Percentiles rank a stretch among this genome's conserved stretches.
phyloP scores from a whole-genome alignment of 2,113 vertebrate species.

The Entomyzon cyanotis region DNA sequence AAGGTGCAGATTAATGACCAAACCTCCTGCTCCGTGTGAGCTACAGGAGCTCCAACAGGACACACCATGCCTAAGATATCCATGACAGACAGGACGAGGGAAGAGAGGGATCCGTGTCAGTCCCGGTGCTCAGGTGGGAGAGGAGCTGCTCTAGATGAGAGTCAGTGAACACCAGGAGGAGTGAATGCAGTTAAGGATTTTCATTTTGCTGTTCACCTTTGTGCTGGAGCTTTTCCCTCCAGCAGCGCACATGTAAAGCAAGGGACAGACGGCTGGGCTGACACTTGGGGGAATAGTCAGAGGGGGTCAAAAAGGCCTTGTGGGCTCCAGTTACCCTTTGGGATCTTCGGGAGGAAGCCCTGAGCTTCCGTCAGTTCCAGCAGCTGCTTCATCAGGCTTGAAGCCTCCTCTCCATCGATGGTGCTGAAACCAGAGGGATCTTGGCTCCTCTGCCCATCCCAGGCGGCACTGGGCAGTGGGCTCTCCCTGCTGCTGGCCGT shows the following conservation, averaged over 20 bases:
- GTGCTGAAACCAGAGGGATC: background rate
- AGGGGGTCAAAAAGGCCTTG: background rate
- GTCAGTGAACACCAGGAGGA: background rate
- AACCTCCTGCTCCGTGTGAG: background rate
- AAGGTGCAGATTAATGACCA: background rate
- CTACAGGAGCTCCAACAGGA: background rate
- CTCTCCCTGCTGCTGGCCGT: constrained; percentile 62
- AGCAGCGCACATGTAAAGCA: background rate
- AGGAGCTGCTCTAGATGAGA: accelerated
- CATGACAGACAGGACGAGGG: too few species aligned
- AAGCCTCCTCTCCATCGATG: background rate
- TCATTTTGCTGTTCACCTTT: background rate
- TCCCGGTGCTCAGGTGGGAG: accelerated
- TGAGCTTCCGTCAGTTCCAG: background rate
- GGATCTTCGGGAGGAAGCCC: background rate
- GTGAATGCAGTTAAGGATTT: background rate
- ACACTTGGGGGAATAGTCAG: background rate
- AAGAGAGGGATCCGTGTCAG: background rate
- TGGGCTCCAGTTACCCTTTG: background rate
- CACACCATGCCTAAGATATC: background rate
- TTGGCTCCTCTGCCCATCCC: background rate
- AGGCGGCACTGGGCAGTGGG: background rate
- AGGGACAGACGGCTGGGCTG: background rate
- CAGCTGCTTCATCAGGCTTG: background rate
- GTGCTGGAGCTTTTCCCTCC: background rate